Evolutionary conservation across 2,797 vertebrate species (phyloP), one percentile per base, ranked within the genome.

Genomic region (Catamblyrhynchus diadema): DNA sequence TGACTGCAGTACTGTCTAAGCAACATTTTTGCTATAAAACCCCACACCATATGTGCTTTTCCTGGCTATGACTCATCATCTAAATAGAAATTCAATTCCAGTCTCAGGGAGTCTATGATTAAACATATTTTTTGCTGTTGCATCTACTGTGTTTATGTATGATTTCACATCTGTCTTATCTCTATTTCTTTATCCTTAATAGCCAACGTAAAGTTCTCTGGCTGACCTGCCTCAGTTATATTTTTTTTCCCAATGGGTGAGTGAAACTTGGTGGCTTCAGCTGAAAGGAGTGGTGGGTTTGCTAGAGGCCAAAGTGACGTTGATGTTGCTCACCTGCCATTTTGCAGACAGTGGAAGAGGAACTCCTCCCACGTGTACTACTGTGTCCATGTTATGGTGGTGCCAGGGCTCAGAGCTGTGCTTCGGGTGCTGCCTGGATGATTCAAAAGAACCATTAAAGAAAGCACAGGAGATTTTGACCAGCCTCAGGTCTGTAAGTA

Each of bases 401-500:
- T 97, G 80, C 94, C 93, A 95, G 94, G 91, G 95, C 85, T 94
- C 95, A 97, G 95, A 96, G 86, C 74, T 35, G 95, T 78, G 86
- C 95, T 93, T 97, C 94, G 41, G 62, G 93, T 81, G 95, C 95
- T 88, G 89, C 89, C 95, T 93, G 95, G 95, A 97, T 79, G 70
- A 94, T 94, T 97, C 94, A 81, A 96, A 97, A 96, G 94, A 97
- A 73, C 85, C 59, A 23, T 96, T 93, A 90, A 87, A 90, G 95
- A 91, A 96, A 96, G 65, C 95, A 95, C 95, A 93, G 93, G 95
- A 95, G 91, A 91, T 97, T 97, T 96, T 97, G 95, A 94, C 91
- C 95, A 86, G 89, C 95, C 91, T 96, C 95, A 96, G 95, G 96
- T 97, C 95, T 96, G 95, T 96, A 96, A 97, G 96, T 96, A 97